These are phyloP conservation scores for Zygothrica quintamaculata DNA, from an alignment of 2,888 invertebrate species.

Conservation along the genomic window DNA sequence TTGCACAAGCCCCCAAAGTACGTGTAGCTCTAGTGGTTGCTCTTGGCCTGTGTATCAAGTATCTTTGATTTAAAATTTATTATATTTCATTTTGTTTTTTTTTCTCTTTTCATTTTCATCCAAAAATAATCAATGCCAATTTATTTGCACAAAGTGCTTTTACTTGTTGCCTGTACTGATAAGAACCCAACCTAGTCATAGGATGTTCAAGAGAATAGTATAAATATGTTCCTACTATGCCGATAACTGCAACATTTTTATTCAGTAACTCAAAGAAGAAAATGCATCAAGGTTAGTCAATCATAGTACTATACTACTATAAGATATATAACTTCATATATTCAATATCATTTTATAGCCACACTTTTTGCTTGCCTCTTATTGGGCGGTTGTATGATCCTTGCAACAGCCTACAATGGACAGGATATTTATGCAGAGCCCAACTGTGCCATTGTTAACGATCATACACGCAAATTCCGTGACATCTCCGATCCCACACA, in stretches of 20 bases:
- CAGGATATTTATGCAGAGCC: conserved; percentile 82
- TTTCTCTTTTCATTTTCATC: conserved; percentile 14
- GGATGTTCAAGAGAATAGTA: conserved; percentile 33
- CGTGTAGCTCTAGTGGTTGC: background rate
- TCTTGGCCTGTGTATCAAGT: too few species aligned
- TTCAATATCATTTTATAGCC: conserved; percentile 26
- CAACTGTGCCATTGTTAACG: conserved; percentile 75
- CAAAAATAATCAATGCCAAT: conserved; percentile 52
- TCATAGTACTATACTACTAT: too few species aligned
- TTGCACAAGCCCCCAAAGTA: conserved; percentile 37
- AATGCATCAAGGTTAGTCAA: conserved; percentile 73
- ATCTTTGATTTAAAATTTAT: too few species aligned
- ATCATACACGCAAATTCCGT: conserved; percentile 78
- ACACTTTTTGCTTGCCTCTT: conserved; percentile 57
- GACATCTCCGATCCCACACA: conserved; percentile 82
- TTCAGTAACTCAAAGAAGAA: conserved; percentile 30
- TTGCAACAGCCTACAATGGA: conserved; percentile 68
- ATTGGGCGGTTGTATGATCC: conserved; percentile 55
- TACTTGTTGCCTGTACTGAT: conserved; percentile 59
- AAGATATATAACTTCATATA: too few species aligned
- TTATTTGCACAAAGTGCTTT: conserved; percentile 72
- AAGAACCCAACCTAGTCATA: conserved; percentile 45
- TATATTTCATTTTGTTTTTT: conserved; percentile 11
- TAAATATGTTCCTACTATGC: conserved; percentile 59
- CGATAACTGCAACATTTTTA: conserved; percentile 55